Conservation (phyloP, 2,113 vertebrate species). For the Dermatemys mawii region DNA sequence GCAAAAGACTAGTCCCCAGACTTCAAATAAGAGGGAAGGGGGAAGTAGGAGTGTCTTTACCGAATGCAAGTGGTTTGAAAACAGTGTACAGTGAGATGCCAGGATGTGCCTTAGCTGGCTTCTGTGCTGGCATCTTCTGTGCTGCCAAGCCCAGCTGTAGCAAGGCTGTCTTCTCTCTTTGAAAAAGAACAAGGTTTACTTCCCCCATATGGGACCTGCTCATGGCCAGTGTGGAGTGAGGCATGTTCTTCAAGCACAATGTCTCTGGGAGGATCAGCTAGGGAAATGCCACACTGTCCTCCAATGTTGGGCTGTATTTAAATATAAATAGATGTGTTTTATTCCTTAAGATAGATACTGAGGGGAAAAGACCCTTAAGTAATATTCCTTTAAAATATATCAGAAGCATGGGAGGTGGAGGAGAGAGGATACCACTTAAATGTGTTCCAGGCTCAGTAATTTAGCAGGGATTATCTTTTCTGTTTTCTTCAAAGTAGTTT, state of each 20-base stretch:
- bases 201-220: neutral
- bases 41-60: neutral
- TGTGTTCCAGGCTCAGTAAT: slow-evolving; percentile 35
- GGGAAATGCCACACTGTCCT: neutral
- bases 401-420: slow-evolving; percentile 22
- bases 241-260: neutral
- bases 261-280: neutral
- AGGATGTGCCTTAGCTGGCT: neutral
- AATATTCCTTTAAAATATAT: slow-evolving; percentile 9
- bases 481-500: slow-evolving; percentile 46
- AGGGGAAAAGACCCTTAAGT: neutral
- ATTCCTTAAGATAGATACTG: neutral
- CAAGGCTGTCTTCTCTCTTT: neutral
- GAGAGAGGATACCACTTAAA: slow-evolving; percentile 20
- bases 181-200: neutral
- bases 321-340: neutral
- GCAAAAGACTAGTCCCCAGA: neutral
- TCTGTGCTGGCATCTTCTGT: neutral
- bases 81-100: neutral
- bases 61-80: neutral
- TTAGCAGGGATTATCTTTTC: slow-evolving; percentile 36
- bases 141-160: neutral
- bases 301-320: neutral
- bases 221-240: neutral
- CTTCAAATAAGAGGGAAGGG: neutral